Evolutionary conservation across 2,113 vertebrate species (phyloP).

Genomic region (pig (Sus scrofa)): DNA sequence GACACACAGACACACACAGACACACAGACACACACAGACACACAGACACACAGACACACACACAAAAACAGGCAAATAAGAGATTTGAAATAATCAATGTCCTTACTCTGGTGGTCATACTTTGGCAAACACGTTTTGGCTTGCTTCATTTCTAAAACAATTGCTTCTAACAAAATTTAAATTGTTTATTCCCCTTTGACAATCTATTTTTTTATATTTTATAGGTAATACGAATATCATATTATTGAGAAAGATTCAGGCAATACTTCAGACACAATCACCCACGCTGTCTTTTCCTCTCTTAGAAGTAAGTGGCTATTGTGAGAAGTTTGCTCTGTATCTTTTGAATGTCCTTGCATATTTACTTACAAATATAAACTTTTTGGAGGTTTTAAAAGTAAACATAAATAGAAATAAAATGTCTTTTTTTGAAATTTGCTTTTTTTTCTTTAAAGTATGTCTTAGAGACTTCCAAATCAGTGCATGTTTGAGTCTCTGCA

Average conservation of each 20-base stretch:
- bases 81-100: constrained; percentile 42
- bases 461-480: background rate
- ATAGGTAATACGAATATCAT: background rate
- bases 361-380: constrained; percentile 6
- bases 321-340: background rate
- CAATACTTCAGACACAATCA: background rate
- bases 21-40: background rate
- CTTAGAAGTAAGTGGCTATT: background rate
- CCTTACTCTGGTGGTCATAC: background rate
- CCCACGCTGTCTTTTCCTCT: background rate
- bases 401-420: background rate
- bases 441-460: constrained; percentile 9
- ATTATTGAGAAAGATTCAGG: background rate
- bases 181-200: background rate
- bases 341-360: background rate
- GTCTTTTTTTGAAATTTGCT: background rate
- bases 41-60: background rate
- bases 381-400: background rate
- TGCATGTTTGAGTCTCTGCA: background rate
- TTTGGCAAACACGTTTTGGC: constrained; percentile 26
- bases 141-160: constrained; percentile 45
- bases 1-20: background rate
- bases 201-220: background rate
- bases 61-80: background rate
- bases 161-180: constrained; percentile 42